Evolutionary conservation across 1,140 invertebrate species (phyloP), one percentile per base, ranked within the genome.

Genomic region (Trichonephila inaurata): DNA sequence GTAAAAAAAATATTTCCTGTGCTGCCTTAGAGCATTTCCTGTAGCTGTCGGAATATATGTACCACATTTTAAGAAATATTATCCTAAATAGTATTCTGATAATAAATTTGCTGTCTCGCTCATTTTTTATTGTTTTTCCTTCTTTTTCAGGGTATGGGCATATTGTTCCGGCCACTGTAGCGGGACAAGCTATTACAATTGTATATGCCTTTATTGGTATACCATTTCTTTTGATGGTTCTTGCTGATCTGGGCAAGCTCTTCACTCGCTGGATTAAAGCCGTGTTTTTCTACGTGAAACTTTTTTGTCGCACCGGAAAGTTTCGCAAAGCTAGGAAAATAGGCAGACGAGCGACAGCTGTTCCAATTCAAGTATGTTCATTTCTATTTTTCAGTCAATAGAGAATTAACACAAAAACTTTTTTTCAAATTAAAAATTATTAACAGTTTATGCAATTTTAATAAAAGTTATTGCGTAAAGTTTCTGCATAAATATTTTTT

Each of bases 131-230:
- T 40, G 33, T 40, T 40, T 40, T 40, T 40, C 6, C 7, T 77
- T 94, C 95, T 93, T 95, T 96, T 97, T 62, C 96, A 99, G 98
- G 98, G 95, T 99, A 99, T 96, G 98, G 99, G 83, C 98, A 99
- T 95, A 98, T 99, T 94, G 97, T 97, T 61, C 98, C 99, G 1
- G 97, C 97, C 89, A 99, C 99, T 12, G 97, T 96, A 2, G 97
- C 97, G 2, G 99, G 99, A 61, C 97, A 97, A 95, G 97, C 98
- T 0, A 97, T 98, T 10, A 99, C 98, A 0, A 99, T 99, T 92
- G 96, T 98, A 12, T 99, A 99, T 95, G 98, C 99, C 7, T 97
- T 99, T 83, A 97, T 99, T 92, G 99, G 99, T 12, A 99, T 99
- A 94, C 99, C 99, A 0, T 96, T 99, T 94, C 98, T 98, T 94